Conservation (phyloP, 2,797 vertebrate species). For the Rhinoraja longicauda region DNA sequence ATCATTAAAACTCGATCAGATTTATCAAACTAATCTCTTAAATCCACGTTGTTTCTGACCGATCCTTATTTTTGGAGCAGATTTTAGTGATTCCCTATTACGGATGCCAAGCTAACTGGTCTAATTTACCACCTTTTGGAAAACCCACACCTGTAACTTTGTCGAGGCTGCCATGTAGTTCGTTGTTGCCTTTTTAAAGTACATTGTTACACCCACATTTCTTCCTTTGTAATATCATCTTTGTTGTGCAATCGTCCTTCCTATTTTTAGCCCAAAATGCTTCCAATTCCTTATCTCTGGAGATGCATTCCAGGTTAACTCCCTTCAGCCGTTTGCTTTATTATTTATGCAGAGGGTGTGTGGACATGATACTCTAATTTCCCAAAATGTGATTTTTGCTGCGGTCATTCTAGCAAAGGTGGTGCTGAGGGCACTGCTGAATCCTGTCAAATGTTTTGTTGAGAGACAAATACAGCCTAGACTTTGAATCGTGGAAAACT, state of each 20-base stretch:
- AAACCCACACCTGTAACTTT: background rate
- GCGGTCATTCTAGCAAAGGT: too few species aligned
- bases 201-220: background rate
- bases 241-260: background rate
- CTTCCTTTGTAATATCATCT: background rate
- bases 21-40: too few species aligned
- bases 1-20: too few species aligned
- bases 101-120: too few species aligned
- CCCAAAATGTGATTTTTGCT: background rate
- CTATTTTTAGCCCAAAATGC: background rate
- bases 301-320: background rate
- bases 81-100: too few species aligned
- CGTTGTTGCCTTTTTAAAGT: background rate
- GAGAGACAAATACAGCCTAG: too few species aligned
- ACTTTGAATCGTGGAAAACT: background rate
- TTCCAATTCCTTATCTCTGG: background rate
- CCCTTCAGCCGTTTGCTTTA: background rate
- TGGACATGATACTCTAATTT: background rate
- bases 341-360: background rate
- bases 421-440: too few species aligned
- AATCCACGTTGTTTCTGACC: too few species aligned
- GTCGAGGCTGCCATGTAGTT: background rate
- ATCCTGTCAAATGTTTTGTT: too few species aligned
- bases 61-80: too few species aligned
- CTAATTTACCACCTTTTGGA: too few species aligned